Conservation (phyloP, 2,797 vertebrate species). For the Coreius guichenoti region DNA sequence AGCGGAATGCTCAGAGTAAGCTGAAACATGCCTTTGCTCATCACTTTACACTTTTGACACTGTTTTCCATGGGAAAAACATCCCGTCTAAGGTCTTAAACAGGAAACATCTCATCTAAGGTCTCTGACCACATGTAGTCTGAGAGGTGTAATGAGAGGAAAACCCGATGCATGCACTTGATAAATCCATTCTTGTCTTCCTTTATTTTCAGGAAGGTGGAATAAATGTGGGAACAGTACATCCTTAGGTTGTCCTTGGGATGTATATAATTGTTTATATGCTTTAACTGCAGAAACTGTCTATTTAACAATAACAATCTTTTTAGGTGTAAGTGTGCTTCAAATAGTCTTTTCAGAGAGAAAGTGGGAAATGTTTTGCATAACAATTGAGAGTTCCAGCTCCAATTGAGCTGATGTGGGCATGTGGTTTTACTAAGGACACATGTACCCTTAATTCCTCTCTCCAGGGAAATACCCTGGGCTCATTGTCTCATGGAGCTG, state of each 20-base stretch:
- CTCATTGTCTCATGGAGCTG: slow-evolving; percentile 76
- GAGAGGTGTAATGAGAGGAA: slow-evolving; percentile 6
- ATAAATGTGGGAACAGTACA: not conserved
- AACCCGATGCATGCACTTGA: slow-evolving; percentile 9
- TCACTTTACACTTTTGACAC: slow-evolving; percentile 24
- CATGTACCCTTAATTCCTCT: slow-evolving; percentile 64
- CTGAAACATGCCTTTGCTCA: slow-evolving; percentile 34
- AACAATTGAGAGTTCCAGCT: slow-evolving; percentile 48
- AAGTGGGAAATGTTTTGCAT: slow-evolving; percentile 38
- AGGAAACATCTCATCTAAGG: slow-evolving; percentile 25
- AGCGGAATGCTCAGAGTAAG: not conserved
- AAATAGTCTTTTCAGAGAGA: slow-evolving; percentile 37
- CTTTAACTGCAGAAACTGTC: not conserved
- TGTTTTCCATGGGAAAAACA: slow-evolving; percentile 39
- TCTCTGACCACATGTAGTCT: slow-evolving; percentile 27
- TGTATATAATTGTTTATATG: slow-evolving; percentile 2
- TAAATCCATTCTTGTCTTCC: slow-evolving; percentile 13
- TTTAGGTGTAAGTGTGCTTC: not conserved
- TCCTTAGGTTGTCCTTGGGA: slow-evolving; percentile 1
- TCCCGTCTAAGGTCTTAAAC: slow-evolving; percentile 18
- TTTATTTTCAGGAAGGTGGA: slow-evolving; percentile 13
- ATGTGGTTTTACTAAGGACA: slow-evolving; percentile 65
- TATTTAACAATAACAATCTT: not conserved
- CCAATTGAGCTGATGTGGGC: slow-evolving; percentile 70
- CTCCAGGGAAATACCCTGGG: slow-evolving; percentile 71